Evolutionary conservation across 2,113 vertebrate genomes (phyloP), one percentile per base, ranked within the genome.

Genomic region (Hydrochoerus hydrochaeris): DNA sequence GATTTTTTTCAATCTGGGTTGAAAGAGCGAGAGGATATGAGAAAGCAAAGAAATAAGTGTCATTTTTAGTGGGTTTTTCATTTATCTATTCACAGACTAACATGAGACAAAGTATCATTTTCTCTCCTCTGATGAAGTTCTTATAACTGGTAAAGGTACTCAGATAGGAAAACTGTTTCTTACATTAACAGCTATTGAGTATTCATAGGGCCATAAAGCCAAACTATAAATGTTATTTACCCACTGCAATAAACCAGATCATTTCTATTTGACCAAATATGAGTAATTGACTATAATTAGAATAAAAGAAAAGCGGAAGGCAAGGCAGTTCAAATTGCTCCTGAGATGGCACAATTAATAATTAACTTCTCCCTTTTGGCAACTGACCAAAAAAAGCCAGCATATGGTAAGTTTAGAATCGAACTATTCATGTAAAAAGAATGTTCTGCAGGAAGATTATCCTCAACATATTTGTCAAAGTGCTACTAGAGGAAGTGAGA

Each of bases 311-410:
- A 83, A 20, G 30, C 13, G 91, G 32, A 67, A 95, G 81, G 32
- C n/a, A 95, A 95, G 52, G 78, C 92, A 97, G 97, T 97, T 95
- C 85, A 96, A 95, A 97, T 94, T 0, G 12, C 32, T 94, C 94
- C 91, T 95, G 73, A 92, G 97, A 93, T 69, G 71, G 62, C 60
- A 94, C 41, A 85, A 81, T 80, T 96, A 97, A 97, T 98, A 98
- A 98, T 97, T 98, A 98, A 98, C 87, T 98, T 98, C 97, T 98
- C 69, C 94, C 62, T n/a, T 91, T 90, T 97, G 83, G 91, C n/a
- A 82, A 94, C 44, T 85, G 94, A 96, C 88, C 96, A 95, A 95
- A 94, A 97, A 96, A 44, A n/a, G 54, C 78, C 93, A 96, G 58
- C 62, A 87, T 63, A 83, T 0, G 0, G 58, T 88, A 93, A 98